Evolutionary conservation across 1,140 invertebrate genomes (phyloP).

Genomic region (Drosophila teissieri): DNA sequence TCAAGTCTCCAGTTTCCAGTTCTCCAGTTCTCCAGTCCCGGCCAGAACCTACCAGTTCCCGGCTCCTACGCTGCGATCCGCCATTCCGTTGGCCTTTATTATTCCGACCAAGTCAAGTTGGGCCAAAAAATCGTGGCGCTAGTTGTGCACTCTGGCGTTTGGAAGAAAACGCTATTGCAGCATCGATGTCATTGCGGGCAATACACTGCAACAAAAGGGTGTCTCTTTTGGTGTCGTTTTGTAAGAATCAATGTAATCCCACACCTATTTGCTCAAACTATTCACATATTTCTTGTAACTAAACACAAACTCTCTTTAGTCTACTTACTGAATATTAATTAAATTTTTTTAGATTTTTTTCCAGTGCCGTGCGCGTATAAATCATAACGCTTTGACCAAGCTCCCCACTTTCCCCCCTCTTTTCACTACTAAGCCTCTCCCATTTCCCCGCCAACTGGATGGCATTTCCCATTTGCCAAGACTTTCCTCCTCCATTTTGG

Average conservation of each 20-base stretch:
- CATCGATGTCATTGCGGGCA: constrained; percentile 32
- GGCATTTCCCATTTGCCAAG: constrained; percentile 50
- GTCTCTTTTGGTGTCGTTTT: neutral
- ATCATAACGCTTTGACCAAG: constrained; percentile 65
- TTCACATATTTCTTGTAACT: no score
- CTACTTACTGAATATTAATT: neutral
- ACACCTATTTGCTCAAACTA: no score
- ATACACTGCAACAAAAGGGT: constrained; percentile 13
- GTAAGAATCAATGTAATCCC: neutral
- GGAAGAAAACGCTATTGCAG: constrained; percentile 39
- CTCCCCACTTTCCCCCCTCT: neutral
- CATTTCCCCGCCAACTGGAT: constrained; percentile 1
- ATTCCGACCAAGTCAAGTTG: constrained; percentile 30
- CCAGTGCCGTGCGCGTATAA: constrained; percentile 47
- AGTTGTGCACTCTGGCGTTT: constrained; percentile 24
- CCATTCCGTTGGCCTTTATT: neutral
- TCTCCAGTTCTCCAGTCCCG: constrained; percentile 6
- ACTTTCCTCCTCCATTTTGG: constrained; percentile 32
- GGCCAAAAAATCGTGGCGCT: constrained; percentile 59
- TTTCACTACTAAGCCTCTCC: constrained; percentile 4
- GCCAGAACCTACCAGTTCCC: constrained; percentile 15
- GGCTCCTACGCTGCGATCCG: neutral
- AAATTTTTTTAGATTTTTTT: neutral
- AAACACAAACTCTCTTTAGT: no score
- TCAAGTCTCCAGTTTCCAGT: neutral